Evolutionary conservation across 2,113 vertebrate species (phyloP), one percentile per base, ranked within the genome.

Genomic region (Salvator merianae): DNA sequence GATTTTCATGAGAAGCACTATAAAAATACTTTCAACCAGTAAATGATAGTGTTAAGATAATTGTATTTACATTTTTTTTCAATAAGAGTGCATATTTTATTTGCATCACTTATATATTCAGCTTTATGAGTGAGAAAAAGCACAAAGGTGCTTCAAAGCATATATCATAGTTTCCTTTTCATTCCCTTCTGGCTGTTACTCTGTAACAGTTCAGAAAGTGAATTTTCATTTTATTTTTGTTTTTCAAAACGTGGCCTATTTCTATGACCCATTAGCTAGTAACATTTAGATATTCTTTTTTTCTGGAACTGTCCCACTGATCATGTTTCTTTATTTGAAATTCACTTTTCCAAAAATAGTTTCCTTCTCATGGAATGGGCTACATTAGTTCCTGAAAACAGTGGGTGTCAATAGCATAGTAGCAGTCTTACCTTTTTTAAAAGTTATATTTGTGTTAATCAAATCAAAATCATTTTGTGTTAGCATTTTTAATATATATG

Each of bases 101-200:
- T 81, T 88, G 80, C 88, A 89, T 93, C 32, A 79, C 0, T 50
- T 40, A 71, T 91, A 79, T 82, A 20, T 2, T 28, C 70, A 71
- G 53, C 76, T 89, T 88, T 89, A 85, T 82, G 78, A 70, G 30
- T 47, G 24, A 34, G 80, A 83, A 93, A 91, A 90, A 84, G 38
- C 81, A 77, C 88, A 86, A 84, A 93, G 86, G 72, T 72, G 55
- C 71, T 80, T 89, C 89, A 87, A 85, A 55, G 74, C 53, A 85
- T 32, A 70, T 85, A 77, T 90, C 82, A 83, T 89, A 91, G 71
- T 79, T n/a, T 84, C 81, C 84, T 77, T 87, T 85, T 89, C 68
- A 90, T 93, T 92, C 94, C 84, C 78, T 94, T 72, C 81, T 83
- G 63, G 68, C 43, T 92, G 30, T 77, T 84, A 22, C 59, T 92